Conservation (phyloP, 2,113 vertebrate species). For the Kryptolebias marmoratus region DNA sequence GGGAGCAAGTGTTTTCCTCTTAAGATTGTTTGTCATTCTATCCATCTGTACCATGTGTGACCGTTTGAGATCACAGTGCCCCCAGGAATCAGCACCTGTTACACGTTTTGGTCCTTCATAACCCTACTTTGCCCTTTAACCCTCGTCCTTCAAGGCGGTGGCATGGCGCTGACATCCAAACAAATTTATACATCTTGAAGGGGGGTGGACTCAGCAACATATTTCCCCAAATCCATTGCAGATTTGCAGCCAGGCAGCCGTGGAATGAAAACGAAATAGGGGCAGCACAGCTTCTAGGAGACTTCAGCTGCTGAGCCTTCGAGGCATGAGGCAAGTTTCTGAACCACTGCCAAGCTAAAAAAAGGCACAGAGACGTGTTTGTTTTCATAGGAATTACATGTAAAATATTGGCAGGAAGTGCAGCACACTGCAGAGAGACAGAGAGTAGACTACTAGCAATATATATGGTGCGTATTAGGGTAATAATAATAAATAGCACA, state of each 20-base stretch:
- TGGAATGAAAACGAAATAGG: slow-evolving; percentile 23
- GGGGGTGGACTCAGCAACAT: slow-evolving; percentile 18
- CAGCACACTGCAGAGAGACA: slow-evolving; percentile 8
- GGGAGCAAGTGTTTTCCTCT: slow-evolving; percentile 36
- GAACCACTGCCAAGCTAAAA: slow-evolving; percentile 53
- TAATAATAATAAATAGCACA: slow-evolving; percentile 44
- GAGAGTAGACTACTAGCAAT: slow-evolving; percentile 21
- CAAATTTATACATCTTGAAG: slow-evolving; percentile 40
- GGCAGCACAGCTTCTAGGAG: slow-evolving; percentile 1
- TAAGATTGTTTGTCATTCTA: slow-evolving; percentile 56
- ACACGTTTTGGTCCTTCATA: slow-evolving; percentile 50
- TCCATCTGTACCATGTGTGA: slow-evolving; percentile 52
- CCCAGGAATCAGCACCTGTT: slow-evolving; percentile 59
- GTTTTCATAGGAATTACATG: slow-evolving; percentile 56
- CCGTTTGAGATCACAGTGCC: slow-evolving; percentile 30
- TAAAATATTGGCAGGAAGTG: slow-evolving; percentile 47
- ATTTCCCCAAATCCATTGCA: slow-evolving; percentile 2
- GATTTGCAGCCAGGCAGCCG: slow-evolving; percentile 29
- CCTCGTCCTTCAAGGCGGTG: slow-evolving; percentile 39
- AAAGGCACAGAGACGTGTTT: slow-evolving; percentile 46
- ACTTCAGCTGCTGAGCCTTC: slow-evolving; percentile 37
- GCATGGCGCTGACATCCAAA: slow-evolving; percentile 35
- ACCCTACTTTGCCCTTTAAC: slow-evolving; percentile 28
- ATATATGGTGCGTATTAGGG: slow-evolving; percentile 29
- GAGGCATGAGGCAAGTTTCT: slow-evolving; percentile 47